Evolutionary conservation across 2,797 vertebrate species (phyloP).

Genomic region (Sternotherus odoratus): DNA sequence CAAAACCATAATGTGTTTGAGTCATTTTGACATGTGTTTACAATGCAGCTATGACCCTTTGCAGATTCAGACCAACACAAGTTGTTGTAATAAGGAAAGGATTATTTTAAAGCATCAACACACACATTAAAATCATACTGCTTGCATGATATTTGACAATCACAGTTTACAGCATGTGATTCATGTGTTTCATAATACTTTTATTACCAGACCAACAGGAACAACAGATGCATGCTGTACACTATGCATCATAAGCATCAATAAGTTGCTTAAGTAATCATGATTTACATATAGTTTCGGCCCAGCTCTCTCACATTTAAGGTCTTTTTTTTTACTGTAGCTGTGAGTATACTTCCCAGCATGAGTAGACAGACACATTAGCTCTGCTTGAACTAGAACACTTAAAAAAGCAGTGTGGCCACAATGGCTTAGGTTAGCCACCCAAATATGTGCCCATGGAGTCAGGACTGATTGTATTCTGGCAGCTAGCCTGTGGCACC

Average conservation of each 20-base stretch:
- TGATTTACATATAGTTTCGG: neutral
- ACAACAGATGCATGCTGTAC: neutral
- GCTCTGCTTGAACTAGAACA: neutral
- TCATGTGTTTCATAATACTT: neutral
- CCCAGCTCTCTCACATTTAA: neutral
- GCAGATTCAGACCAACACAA: neutral
- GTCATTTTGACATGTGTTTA: constrained; percentile 18
- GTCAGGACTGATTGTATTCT: neutral
- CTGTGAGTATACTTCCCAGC: neutral
- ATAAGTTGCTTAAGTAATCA: neutral
- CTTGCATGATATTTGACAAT: neutral
- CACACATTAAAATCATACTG: neutral
- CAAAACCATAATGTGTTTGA: neutral
- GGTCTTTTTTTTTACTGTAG: neutral
- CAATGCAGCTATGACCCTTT: neutral
- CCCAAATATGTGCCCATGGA: neutral
- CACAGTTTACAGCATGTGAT: neutral
- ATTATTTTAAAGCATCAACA: constrained; percentile 10
- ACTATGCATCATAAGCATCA: neutral
- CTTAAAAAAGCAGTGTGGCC: neutral
- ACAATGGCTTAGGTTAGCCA: neutral
- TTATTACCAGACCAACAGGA: neutral
- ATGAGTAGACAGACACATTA: neutral
- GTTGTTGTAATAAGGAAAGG: neutral
- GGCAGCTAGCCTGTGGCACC: neutral